Base-by-base conservation (phyloP, 2,797 vertebrate species). In the Mormyrus proboscirostris region DNA sequence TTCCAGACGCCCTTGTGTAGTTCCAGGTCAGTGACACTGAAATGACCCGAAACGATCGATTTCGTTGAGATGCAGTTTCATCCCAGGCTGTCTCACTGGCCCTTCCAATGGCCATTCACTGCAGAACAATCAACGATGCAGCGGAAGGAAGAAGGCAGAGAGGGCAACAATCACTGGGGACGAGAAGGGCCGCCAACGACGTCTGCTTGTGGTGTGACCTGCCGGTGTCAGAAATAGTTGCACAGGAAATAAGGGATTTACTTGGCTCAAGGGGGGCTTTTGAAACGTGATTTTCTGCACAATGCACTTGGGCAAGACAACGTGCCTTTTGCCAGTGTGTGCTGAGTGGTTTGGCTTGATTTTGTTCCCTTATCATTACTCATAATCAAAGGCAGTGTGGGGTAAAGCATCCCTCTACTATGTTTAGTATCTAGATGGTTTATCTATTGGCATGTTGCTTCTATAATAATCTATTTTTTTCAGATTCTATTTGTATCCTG, bases 281-380 rank as follows among this genome's bases (percentile, higher is more conserved):
- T 57, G 51, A 41, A 57, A 86, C 57, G 86, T 88, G 86, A 65
- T 88, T 88, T 88, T 55, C 55, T 88, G 29, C 86, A 88, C 86
- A 88, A 25, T 62, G 55, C 29, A 86, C 33, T 33, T 38, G 50
- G 12, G 25, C 50, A 51, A 29, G 51, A 53, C 14, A 4, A 16
- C 2, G 12, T 14, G n/a, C 2, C 29, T 53, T 33, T 38, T 33
- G 51, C 22, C 84, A n/a, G 50, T 51, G 16, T 69, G 25, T 14
- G 65, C 29, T 33, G 65, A 69, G 65, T 33, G 4, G 25, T 33
- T 33, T 29, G 25, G 25, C 65, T 69, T 44, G 73, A 14, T 44
- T 79, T 41, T 41, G 16, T 79, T n/a, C 33, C 33, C 38, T 44
- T 16, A 44, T 16, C 73, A 41, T 44, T 44, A 79, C 33, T 33